Conservation (phyloP, 2,888 invertebrate genomes). For the Teinopalpus imperialis region DNA sequence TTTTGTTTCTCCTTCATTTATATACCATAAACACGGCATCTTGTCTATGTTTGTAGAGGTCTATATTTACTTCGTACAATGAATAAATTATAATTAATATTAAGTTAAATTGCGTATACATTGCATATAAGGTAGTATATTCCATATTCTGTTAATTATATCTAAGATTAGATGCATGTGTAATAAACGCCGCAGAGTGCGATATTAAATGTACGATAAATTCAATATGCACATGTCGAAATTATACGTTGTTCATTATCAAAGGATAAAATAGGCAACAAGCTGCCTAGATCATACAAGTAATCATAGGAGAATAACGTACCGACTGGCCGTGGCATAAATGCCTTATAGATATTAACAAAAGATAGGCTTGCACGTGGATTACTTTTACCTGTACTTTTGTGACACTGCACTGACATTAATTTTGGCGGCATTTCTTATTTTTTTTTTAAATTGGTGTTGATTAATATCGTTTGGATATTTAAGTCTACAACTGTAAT, state of each 20-base stretch:
- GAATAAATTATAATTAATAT: not conserved
- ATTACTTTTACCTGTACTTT: not conserved
- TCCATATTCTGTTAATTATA: not conserved
- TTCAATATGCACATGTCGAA: conserved; percentile 3
- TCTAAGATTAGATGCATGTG: not conserved
- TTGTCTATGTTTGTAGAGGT: not conserved
- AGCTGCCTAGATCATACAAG: conserved; percentile 2
- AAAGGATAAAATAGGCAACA: conserved; percentile 5
- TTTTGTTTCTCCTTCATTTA: not conserved
- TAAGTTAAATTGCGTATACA: not conserved
- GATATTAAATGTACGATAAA: not conserved
- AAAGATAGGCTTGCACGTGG: conserved; percentile 1
- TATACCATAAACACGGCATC: not conserved
- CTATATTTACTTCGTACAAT: not conserved
- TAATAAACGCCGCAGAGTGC: not conserved
- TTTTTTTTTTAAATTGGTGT: not conserved
- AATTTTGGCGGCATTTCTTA: conserved; percentile 9
- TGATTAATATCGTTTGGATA: not conserved
- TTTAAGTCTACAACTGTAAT: too few species aligned
- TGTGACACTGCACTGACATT: not conserved
- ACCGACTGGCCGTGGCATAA: conserved; percentile 17
- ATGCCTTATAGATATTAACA: conserved; percentile 20
- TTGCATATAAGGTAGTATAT: not conserved
- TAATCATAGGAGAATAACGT: not conserved
- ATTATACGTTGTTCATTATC: conserved; percentile 9